These are phyloP conservation scores for Sylvia borin DNA, from an alignment of 2,797 vertebrate genomes.

Conservation along the genomic window DNA sequence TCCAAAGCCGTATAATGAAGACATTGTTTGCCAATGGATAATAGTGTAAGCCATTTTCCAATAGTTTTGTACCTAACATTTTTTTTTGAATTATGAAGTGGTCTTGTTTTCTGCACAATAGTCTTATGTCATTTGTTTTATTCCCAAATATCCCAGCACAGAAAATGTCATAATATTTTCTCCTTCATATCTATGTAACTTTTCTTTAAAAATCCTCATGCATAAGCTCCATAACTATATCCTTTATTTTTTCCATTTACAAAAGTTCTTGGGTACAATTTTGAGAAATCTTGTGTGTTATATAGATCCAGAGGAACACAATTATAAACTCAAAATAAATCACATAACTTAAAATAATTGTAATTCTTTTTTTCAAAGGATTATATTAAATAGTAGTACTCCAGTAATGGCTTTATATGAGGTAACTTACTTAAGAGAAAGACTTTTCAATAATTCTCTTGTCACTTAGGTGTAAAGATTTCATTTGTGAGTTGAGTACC, in stretches of 20 bases:
- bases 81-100: neutral
- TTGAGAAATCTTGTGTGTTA: neutral
- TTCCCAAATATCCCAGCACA: neutral
- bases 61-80: neutral
- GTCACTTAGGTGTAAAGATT: neutral
- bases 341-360: neutral
- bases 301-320: neutral
- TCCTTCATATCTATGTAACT: neutral
- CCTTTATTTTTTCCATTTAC: neutral
- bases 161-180: neutral
- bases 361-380: neutral
- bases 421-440: neutral
- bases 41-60: conserved; percentile 79
- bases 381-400: neutral
- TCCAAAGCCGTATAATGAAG: conserved; percentile 73
- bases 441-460: neutral
- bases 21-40: conserved; percentile 85
- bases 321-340: neutral
- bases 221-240: neutral
- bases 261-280: neutral
- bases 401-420: neutral
- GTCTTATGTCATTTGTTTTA: neutral
- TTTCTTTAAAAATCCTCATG: neutral
- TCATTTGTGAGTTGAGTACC: neutral
- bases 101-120: neutral